phyloP scores from a whole-genome alignment of 2,113 vertebrate species.

The Cricetomys ansorgei region DNA sequence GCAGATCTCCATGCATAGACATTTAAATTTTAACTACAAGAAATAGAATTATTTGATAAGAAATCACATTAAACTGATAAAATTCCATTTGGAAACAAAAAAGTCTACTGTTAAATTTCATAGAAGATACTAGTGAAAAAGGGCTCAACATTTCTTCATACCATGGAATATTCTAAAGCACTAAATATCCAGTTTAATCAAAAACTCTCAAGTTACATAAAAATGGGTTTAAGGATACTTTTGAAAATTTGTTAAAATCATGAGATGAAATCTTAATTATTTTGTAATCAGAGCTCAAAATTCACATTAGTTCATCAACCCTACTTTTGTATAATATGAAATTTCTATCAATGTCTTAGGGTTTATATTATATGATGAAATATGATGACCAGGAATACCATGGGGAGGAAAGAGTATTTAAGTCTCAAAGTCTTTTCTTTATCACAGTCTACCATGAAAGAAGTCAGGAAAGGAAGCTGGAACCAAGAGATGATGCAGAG shows the following conservation, averaged over 20 bases:
- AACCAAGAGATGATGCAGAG: neutral
- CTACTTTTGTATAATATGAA: neutral
- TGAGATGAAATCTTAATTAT: neutral
- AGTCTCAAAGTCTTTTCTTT: no score
- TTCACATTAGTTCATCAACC: neutral
- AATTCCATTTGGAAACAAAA: neutral
- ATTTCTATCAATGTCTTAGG: neutral
- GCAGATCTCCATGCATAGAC: no score
- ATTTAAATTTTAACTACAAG: neutral
- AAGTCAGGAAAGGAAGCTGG: no score
- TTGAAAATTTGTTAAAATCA: neutral
- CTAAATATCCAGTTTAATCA: neutral
- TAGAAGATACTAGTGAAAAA: neutral
- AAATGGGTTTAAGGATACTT: neutral
- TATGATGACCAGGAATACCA: neutral
- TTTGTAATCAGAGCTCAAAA: neutral
- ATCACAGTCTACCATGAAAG: neutral
- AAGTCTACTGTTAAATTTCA: neutral
- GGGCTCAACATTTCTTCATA: neutral
- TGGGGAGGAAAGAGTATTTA: neutral
- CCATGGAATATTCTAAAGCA: neutral
- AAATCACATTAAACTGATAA: constrained; percentile 7
- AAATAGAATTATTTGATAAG: neutral
- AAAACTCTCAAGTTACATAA: neutral
- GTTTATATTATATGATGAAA: neutral